phyloP scores from a whole-genome alignment of 2,113 vertebrate genomes.

The Scolopax mira region DNA sequence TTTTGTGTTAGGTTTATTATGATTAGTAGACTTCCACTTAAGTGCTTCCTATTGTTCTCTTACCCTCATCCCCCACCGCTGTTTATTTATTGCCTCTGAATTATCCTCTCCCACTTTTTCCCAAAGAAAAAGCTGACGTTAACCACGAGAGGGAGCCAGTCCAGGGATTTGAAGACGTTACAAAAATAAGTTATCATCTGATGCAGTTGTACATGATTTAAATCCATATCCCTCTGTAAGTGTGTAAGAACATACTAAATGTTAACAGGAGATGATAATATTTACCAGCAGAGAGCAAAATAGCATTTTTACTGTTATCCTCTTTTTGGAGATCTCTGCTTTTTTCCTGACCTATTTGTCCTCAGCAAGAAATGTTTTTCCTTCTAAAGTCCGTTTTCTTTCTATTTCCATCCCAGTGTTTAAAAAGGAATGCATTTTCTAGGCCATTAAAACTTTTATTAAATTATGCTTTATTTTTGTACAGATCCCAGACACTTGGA shows the following conservation, averaged over 20 bases:
- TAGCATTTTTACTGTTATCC: neutral
- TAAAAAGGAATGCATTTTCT: neutral
- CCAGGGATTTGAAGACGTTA: neutral
- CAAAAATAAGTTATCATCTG: neutral
- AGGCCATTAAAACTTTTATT: neutral
- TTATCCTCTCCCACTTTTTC: neutral
- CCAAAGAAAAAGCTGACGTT: neutral
- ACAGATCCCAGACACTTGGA: neutral
- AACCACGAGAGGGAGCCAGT: constrained; percentile 51
- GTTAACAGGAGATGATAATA: neutral
- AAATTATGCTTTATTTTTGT: neutral
- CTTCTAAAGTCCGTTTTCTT: neutral
- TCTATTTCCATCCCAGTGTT: neutral
- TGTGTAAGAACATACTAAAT: too few relatives aligned
- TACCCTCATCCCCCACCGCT: neutral
- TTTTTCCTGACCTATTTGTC: neutral
- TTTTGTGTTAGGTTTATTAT: neutral
- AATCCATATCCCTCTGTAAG: neutral
- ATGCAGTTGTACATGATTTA: fast-evolving
- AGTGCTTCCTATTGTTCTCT: neutral
- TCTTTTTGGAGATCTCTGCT: neutral
- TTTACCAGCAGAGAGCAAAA: neutral
- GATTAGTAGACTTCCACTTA: neutral
- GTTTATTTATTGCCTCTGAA: neutral
- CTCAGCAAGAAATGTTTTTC: neutral